Conservation (phyloP, 23 tunicate genomes). For the Styela plicata region DNA sequence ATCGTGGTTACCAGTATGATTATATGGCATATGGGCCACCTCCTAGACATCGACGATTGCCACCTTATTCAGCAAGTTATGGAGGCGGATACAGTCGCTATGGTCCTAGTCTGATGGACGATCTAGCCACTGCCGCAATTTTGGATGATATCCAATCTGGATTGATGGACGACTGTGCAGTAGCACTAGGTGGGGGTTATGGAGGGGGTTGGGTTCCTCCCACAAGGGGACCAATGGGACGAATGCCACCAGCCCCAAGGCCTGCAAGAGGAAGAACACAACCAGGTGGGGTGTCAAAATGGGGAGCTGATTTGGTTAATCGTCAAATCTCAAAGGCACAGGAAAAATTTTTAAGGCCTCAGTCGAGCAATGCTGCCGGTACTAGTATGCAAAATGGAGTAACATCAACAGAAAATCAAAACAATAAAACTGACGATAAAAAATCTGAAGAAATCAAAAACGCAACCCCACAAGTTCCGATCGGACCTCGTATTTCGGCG, state of each 20-base stretch:
- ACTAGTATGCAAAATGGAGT: no score
- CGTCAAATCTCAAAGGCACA: neutral
- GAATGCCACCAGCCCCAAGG: neutral
- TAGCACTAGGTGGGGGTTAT: neutral
- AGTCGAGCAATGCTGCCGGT: no score
- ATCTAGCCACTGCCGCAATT: neutral
- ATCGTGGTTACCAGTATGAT: neutral
- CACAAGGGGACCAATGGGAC: neutral
- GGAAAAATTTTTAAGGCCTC: neutral
- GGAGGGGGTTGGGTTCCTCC: neutral
- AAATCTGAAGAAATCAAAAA: neutral
- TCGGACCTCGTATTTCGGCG: neutral
- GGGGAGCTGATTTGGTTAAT: neutral
- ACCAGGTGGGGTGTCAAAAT: neutral
- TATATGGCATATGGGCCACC: neutral
- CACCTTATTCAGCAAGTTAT: neutral
- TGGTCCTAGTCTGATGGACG: neutral
- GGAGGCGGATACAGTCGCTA: neutral
- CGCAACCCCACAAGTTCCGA: neutral
- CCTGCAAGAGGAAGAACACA: neutral
- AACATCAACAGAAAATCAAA: neutral
- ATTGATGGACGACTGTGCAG: neutral
- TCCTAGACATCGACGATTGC: neutral
- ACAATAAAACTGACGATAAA: neutral
- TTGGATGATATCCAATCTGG: neutral